These are phyloP conservation scores for Automeris io DNA, from an alignment of 2,888 invertebrate genomes.

Conservation along the genomic window DNA sequence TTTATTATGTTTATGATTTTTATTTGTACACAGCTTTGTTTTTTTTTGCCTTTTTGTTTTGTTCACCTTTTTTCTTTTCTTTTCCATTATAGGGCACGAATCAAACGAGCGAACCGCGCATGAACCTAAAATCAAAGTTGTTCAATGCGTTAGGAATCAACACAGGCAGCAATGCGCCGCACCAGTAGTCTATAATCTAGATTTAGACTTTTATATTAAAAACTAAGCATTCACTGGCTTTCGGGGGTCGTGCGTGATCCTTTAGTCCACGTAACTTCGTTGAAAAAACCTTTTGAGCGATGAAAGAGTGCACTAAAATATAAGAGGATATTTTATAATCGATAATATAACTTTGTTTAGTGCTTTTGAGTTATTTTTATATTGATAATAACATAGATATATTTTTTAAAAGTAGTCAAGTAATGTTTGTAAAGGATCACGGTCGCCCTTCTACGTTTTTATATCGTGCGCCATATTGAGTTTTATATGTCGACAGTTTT, in stretches of 20 bases:
- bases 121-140: slow-evolving; percentile 90
- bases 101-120: slow-evolving; percentile 82
- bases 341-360: no score
- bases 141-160: slow-evolving; percentile 90
- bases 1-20: slow-evolving; percentile 15
- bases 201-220: slow-evolving; percentile 14
- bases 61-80: slow-evolving; percentile 65
- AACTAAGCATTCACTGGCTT: slow-evolving; percentile 36
- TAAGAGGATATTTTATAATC: slow-evolving; percentile 3
- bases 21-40: slow-evolving; percentile 24
- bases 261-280: slow-evolving; percentile 5
- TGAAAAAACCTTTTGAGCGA: no score
- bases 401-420: slow-evolving; percentile 2
- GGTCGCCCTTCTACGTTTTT: slow-evolving; percentile 43
- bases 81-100: slow-evolving; percentile 79
- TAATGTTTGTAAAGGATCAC: slow-evolving; percentile 38
- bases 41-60: slow-evolving; percentile 49
- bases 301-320: no score
- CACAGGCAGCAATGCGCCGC: slow-evolving; percentile 73
- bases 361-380: no score
- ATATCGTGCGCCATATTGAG: slow-evolving; percentile 41
- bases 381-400: slow-evolving; percentile 1
- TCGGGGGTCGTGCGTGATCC: slow-evolving; percentile 26
- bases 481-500: slow-evolving; percentile 26
- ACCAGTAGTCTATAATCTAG: slow-evolving; percentile 54